Evolutionary conservation across 2,888 invertebrate genomes (phyloP), one percentile per base, ranked within the genome.

Genomic region (Drosophila nr. perissopoda): DNA sequence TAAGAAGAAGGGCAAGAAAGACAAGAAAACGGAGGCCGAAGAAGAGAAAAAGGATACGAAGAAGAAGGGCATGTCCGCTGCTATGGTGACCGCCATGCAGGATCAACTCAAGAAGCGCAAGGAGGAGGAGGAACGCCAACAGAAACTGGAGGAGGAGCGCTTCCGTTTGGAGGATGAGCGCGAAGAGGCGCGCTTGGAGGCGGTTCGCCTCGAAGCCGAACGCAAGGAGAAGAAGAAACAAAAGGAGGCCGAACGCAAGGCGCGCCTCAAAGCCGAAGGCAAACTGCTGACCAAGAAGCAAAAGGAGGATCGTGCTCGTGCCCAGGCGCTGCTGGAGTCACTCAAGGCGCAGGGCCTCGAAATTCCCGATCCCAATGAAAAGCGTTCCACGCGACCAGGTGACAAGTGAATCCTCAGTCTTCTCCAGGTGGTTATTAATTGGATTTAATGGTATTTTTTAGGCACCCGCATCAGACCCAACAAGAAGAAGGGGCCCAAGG

Each of bases 241-340:
- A 89, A 97, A 97, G 91, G 98, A 98, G 93, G 98, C 98, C 91
- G 98, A 98, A 91, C 95, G 97, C 58, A 98, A 97, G 93, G 98
- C 98, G 89, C 95, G 98, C 91, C 94, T 98, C 83, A 99, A 99
- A 93, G 97, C 97, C n/a, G 99, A 99, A 94, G 99, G 99, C 4
- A 99, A 98, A 93, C 94, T 98, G 38, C 93, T 99, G 69, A 98
- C 98, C 3, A 96, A 97, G 0, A 98, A 98, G 93, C 98, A 99
- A 92, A 98, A 98, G 92, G 97, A 97, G 79, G 98, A 98, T 85
- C 95, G 96, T 75, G 97, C 97, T 0, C 94, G 98, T 80, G 98
- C 98, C 10, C 97, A 97, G 92, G 97, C 97, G 67, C 95, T 98
- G 95, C 93, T 99, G 73, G 98, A 98, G 61, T 96, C 97, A 2